Percentiles rank a stretch among this genome's conserved stretches.
Conservation (phyloP, 2,888 invertebrate species). For the Xanthia togata region DNA sequence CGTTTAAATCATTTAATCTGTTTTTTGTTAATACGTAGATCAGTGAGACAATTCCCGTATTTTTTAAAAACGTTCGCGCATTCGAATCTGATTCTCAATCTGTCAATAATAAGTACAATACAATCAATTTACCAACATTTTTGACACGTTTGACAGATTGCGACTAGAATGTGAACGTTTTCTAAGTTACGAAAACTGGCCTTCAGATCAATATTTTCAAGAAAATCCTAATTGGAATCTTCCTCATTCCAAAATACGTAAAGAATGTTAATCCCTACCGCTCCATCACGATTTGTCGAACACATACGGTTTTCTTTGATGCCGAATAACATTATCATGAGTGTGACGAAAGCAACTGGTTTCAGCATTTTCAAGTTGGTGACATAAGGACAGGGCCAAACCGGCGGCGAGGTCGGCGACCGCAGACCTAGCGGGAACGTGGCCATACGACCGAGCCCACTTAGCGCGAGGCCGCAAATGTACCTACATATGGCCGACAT, state of each 20-base stretch:
- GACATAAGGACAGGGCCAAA: constrained; percentile 74
- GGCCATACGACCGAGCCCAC: constrained; percentile 63
- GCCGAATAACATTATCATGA: constrained; percentile 49
- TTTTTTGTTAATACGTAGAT: neutral
- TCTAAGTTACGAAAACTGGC: too few relatives aligned
- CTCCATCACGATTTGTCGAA: constrained; percentile 22
- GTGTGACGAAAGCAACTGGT: constrained; percentile 60
- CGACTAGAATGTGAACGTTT: too few relatives aligned
- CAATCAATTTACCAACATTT: too few relatives aligned
- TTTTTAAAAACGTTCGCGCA: too few relatives aligned
- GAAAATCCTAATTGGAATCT: neutral
- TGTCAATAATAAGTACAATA: too few relatives aligned
- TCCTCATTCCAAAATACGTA: constrained; percentile 15
- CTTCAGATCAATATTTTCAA: neutral
- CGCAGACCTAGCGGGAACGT: constrained; percentile 74
- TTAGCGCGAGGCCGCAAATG: constrained; percentile 70
- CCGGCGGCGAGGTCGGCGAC: constrained; percentile 75
- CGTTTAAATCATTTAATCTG: neutral
- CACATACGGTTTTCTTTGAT: constrained; percentile 32
- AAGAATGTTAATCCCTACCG: constrained; percentile 6
- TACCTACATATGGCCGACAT: constrained; percentile 49
- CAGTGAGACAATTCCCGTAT: too few relatives aligned
- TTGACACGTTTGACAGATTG: too few relatives aligned
- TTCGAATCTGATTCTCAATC: too few relatives aligned
- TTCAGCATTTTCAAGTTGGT: constrained; percentile 66